These are phyloP conservation scores for Drosophila recens DNA, from an alignment of 2,888 invertebrate species.

Conservation along the genomic window DNA sequence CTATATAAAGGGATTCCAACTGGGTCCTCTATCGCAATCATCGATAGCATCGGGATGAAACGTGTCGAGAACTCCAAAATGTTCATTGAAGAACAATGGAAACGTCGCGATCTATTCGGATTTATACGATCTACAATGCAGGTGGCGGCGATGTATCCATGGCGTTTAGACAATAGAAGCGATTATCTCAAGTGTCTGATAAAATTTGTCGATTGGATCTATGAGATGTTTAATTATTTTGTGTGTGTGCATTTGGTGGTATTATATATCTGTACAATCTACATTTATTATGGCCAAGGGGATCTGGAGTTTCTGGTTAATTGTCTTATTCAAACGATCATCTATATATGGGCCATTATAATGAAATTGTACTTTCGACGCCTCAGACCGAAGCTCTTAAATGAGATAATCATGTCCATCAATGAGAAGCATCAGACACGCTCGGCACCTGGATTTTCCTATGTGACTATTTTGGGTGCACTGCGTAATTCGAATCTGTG, in stretches of 20 bases:
- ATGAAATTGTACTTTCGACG: conserved; percentile 79
- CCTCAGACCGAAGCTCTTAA: conserved; percentile 41
- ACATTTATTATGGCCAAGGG: conserved; percentile 56
- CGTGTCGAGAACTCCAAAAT: conserved; percentile 1
- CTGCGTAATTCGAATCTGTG: conserved; percentile 58
- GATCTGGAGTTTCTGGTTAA: conserved; percentile 74
- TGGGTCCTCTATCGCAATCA: background rate
- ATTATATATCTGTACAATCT: conserved; percentile 74
- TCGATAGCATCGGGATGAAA: conserved; percentile 16
- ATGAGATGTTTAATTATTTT: conserved; percentile 71
- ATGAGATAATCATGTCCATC: conserved; percentile 58
- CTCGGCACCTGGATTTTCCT: conserved; percentile 78
- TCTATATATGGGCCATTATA: conserved; percentile 72
- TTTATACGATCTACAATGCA: conserved; percentile 67
- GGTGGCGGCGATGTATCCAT: conserved; percentile 69
- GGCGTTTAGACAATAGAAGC: conserved; percentile 10
- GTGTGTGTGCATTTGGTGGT: conserved; percentile 66
- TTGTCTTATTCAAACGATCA: conserved; percentile 73
- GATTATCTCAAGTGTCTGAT: conserved; percentile 6
- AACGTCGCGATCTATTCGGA: conserved; percentile 71
- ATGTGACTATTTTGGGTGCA: conserved; percentile 70
- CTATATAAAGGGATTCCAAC: conserved; percentile 42
- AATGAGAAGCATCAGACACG: conserved; percentile 64
- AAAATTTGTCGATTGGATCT: conserved; percentile 18
- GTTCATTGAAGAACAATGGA: background rate